phyloP scores from a whole-genome alignment of 2,888 invertebrate genomes.

The Ecdyonurus torrentis region DNA sequence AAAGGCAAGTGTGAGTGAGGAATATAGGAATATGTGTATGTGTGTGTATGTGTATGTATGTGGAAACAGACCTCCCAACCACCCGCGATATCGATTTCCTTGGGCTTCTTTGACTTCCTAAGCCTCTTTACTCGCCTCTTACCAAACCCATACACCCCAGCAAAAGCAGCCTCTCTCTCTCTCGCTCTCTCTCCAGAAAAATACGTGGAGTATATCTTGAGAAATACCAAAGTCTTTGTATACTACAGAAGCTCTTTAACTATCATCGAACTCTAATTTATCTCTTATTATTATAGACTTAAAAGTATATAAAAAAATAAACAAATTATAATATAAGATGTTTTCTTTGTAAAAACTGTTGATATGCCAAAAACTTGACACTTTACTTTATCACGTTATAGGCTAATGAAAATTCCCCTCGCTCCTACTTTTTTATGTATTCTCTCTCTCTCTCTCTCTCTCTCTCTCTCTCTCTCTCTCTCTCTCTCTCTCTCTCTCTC shows the following conservation, averaged over 20 bases:
- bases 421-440: not conserved
- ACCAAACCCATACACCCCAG: not conserved
- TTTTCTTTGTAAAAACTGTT: no score
- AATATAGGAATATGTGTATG: no score
- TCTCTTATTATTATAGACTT: not conserved
- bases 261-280: no score
- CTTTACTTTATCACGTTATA: not conserved
- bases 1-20: not conserved
- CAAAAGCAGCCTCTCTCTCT: not conserved
- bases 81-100: not conserved
- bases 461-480: constrained; percentile 5
- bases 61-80: no score
- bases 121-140: not conserved
- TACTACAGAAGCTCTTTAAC: no score
- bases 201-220: no score
- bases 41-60: no score
- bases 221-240: no score
- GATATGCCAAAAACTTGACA: not conserved
- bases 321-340: not conserved
- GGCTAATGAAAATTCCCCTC: not conserved
- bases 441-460: constrained; percentile 1
- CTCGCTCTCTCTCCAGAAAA: not conserved
- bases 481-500: not conserved
- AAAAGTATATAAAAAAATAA: not conserved
- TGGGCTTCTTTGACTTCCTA: not conserved